Evolutionary conservation across 2,888 invertebrate genomes (phyloP), one percentile per base, ranked within the genome.

Genomic region (Euproctis similis): DNA sequence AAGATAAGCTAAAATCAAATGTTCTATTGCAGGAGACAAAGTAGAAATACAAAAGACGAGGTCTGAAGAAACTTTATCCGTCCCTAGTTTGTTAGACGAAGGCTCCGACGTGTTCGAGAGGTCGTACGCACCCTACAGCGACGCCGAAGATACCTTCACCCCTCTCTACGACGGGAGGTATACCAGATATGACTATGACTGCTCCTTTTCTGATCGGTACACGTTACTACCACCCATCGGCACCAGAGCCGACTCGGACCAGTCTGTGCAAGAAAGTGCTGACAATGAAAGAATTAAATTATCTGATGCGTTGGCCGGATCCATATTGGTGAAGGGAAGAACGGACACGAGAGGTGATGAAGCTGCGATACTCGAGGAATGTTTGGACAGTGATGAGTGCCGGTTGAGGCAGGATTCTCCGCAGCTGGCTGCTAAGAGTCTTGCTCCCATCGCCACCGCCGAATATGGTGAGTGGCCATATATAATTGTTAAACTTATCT

Each of bases 41-140:
- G 57, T 57, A 9, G 75, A 77, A 18, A 77, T 84, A 24, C 80
- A 81, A 37, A 85, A 82, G 55, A 81, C 84, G 0, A 56, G 81
- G 14, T 81, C 78, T 55, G 84, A 82, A 38, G 82, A 84, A 39
- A 73, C 69, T 4, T 51, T 84, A 3, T 67, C 75, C 44, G 67
- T 65, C 39, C 59, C 69, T 6, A 58, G 68, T 7, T 40, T 74
- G 25, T 47, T 73, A 13, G 76, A 74, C 28, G 76, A 70, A 9
- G 39, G 47, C 3, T 19, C 50, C 42, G 44, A 45, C 46, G 34
- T 34, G 8, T 30, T 30, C 18, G 30, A 36, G 4, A 52, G 56
- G 14, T 40, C 55, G 7, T 61, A 55, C 55, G 44, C 59, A 17
- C 53, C 63, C 3, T 59, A 53, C 42, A 46, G 46, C 32, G 63